Evolutionary conservation across 2,113 vertebrate species (phyloP).

Genomic region (Colossoma macropomum): DNA sequence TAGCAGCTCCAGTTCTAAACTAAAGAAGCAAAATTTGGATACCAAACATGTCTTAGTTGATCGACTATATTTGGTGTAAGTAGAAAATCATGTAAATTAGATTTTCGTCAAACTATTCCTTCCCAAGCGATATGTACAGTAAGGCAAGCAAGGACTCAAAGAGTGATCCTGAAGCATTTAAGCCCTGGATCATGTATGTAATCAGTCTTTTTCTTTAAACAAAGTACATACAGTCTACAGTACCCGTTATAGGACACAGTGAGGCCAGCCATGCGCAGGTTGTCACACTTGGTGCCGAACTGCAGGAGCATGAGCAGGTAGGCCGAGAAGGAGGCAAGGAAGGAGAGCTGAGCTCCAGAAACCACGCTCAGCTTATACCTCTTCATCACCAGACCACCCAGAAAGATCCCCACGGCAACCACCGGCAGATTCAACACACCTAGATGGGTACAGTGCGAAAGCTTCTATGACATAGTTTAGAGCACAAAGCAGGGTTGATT

Average conservation of each 20-base stretch:
- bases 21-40: no score
- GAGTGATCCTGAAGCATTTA: no score
- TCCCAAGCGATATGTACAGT: no score
- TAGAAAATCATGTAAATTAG: no score
- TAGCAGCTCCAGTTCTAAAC: no score
- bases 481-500: background rate
- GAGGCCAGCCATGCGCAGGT: conserved; percentile 81
- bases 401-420: conserved; percentile 81
- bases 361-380: conserved; percentile 82
- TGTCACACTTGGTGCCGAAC: conserved; percentile 84
- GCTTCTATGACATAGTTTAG: no score
- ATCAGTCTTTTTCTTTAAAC: background rate
- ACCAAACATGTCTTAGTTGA: no score
- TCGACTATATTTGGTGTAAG: no score
- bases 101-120: no score
- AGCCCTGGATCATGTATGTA: no score
- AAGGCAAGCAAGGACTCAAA: no score
- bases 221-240: background rate
- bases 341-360: conserved; percentile 79
- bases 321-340: conserved; percentile 68
- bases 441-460: conserved; percentile 61
- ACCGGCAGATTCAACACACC: conserved; percentile 81
- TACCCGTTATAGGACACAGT: conserved; percentile 89
- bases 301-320: conserved; percentile 63
- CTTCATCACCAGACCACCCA: conserved; percentile 88